Conservation (phyloP, 2,113 vertebrate genomes). For the Cavia porcellus region DNA sequence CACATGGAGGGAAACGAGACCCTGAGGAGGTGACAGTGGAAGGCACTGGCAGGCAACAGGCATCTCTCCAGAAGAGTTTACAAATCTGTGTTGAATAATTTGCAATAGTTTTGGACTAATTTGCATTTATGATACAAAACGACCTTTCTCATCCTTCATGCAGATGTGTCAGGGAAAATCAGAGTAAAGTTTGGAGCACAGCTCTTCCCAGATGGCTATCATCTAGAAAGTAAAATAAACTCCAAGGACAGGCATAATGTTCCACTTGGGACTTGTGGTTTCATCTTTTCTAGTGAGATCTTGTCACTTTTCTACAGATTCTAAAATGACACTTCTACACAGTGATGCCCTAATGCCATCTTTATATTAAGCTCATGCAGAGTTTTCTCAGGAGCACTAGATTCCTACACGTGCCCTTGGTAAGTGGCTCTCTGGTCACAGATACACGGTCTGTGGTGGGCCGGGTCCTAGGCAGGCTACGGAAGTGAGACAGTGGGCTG, state of each 20-base stretch:
- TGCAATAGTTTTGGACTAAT: not conserved
- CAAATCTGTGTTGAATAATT: not conserved
- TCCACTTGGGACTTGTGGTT: not conserved
- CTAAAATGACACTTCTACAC: not conserved
- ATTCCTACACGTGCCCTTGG: not conserved
- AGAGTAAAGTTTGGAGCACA: not conserved
- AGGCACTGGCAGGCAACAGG: too few relatives aligned
- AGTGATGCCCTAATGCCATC: not conserved
- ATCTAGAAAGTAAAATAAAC: not conserved
- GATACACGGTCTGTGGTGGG: not conserved
- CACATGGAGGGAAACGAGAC: not conserved
- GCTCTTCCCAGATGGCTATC: not conserved
- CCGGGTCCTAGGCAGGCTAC: fast-evolving
- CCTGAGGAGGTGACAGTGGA: too few relatives aligned
- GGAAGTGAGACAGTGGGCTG: not conserved
- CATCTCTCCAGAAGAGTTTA: not conserved
- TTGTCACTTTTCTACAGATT: not conserved
- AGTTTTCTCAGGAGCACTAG: too few relatives aligned
- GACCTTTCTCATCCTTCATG: not conserved
- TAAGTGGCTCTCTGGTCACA: not conserved
- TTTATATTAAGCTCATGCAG: not conserved
- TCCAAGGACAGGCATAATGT: not conserved
- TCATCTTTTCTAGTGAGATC: not conserved
- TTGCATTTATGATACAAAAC: not conserved
- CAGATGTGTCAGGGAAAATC: not conserved